Evolutionary conservation across 2,797 vertebrate genomes (phyloP), one percentile per base, ranked within the genome.

Genomic region (Hemibagrus guttatus): DNA sequence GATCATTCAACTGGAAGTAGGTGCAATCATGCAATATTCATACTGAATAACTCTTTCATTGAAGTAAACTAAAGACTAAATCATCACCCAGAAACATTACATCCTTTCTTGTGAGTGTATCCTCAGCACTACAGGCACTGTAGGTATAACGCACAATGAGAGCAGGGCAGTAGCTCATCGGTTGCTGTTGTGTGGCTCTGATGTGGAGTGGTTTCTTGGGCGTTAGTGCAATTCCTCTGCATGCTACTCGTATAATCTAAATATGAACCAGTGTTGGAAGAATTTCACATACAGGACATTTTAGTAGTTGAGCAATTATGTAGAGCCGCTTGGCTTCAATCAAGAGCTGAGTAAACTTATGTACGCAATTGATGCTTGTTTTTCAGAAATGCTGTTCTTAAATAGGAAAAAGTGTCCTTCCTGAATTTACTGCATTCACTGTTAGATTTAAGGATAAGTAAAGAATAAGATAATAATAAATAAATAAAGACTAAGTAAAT

Each of bases 191-290:
- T 26, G 46, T 31, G 72, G 23, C 49, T 85, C 42, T 78, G 84
- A 23, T 63, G 17, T 49, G 42, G 35, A n/a, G 28, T 61, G 74
- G 71, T 76, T 75, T 76, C n/a, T 42, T 63, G 58, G 68, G 52
- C 54, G 23, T 28, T 49, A 54, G 46, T 75, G 72, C 46, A 75
- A 8, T 52, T 76, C 72, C 71, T 59, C n/a, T 31, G 39, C 31
- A 58, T 54, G 49, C 21, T 0, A 14, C 83, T 84, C 11, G 23
- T 74, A 42, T 61, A 72, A 61, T 74, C 83, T 84, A 84, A 74
- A 84, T 84, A 78, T 35, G 56, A 84, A 28, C 35, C 83, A 63
- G 8, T 13, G 28, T 6, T n/a, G 71, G 69, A 63, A 7, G 9
- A 28, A 13, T 63, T 74, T 75, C 69, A 75, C 17, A 49, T 4